Base-by-base conservation (phyloP, 2,888 invertebrate species). In the Rotaria sp. region DNA sequence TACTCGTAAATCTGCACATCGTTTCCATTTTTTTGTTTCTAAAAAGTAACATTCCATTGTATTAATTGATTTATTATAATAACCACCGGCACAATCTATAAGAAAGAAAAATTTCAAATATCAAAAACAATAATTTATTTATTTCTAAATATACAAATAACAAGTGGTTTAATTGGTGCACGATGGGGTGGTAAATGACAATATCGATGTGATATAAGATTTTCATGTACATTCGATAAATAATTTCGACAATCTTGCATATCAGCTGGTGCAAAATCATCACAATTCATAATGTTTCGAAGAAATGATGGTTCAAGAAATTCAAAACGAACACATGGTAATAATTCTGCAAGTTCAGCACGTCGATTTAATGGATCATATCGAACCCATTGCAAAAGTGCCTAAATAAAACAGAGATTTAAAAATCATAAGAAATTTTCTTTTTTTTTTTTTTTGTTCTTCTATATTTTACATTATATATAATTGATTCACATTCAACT, bases 21-120 rank as follows among this genome's bases (percentile, higher is more conserved):
- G 93, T 80, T 93, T 93, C 96, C 96, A 96, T 80, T 94, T 93
- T 90, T 94, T 94, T 89, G 95, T 95, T 89, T 95, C 95, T 26
- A 95, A 94, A 91, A 96, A 96, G 90, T 94, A 96, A 0, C 95
- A 95, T 90, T 96, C 96, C 89, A 96, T 92, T 87, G 94, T 93
- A 90, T 95, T 95, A 87, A 96, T 92, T 0, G 96, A 96, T 90
- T 96, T 94, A 87, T 94, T 92, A 88, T 94, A 93, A 91, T 96
- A 96, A 0, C 96, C 96, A 26, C 96, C 96, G 24, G 95, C 96
- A 75, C 96, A 94, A 91, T 96, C 96, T 88, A 96, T 95, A 88
- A 96, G 94, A 86, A 95, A 93, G 0, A 96, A 95, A 52, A 95
- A 95, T 52, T 52, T 13, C 13, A 50, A 50, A 50, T 52, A 52